These are phyloP conservation scores for Struthidea cinerea DNA, from an alignment of 2,113 vertebrate species.

Conservation along the genomic window DNA sequence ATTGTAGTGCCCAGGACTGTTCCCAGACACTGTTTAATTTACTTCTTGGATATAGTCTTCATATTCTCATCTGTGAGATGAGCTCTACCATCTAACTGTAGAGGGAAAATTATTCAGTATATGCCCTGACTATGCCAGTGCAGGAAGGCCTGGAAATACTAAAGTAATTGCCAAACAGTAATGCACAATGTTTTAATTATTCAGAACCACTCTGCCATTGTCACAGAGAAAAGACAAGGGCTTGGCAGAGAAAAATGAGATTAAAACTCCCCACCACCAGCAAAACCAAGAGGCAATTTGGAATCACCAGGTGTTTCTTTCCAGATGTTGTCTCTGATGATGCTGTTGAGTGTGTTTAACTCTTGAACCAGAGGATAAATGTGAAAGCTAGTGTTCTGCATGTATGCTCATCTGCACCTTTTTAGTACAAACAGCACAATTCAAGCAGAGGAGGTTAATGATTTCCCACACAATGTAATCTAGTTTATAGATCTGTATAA, in stretches of 20 bases:
- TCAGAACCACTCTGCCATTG: slow-evolving; percentile 2
- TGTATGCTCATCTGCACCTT: neutral
- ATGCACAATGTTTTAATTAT: slow-evolving; percentile 42
- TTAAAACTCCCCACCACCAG: neutral
- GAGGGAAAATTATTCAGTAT: neutral
- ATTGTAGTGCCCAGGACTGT: neutral
- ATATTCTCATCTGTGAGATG: slow-evolving; percentile 17
- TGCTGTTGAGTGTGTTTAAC: neutral
- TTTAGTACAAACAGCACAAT: slow-evolving; percentile 5
- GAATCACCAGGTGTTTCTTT: neutral
- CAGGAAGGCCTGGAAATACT: neutral
- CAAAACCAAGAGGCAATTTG: neutral
- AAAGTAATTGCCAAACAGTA: slow-evolving; percentile 8
- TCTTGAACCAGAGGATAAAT: neutral
- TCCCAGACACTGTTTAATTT: slow-evolving; percentile 38
- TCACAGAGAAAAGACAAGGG: neutral
- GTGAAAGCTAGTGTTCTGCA: neutral
- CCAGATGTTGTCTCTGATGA: neutral
- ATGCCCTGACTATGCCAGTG: neutral
- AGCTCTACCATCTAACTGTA: neutral
- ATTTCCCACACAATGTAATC: slow-evolving; percentile 52
- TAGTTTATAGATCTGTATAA: slow-evolving; percentile 65
- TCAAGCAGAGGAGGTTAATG: slow-evolving; percentile 47
- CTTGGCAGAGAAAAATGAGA: neutral
- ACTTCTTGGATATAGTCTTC: neutral